Conservation (phyloP, 2,888 invertebrate genomes). For the Vanessa cardui region DNA sequence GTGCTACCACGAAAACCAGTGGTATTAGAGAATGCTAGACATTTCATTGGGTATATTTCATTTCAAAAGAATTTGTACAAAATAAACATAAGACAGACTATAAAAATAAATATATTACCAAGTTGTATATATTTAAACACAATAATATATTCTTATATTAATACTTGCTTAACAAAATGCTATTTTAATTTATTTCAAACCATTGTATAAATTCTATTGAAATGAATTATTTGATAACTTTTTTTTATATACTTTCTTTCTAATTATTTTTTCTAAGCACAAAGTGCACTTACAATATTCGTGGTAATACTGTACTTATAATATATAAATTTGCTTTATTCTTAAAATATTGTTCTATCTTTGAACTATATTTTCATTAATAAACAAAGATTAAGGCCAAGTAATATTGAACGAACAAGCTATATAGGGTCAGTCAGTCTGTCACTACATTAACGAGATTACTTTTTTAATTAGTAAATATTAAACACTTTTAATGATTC, state of each 20-base stretch:
- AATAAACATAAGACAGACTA: background rate
- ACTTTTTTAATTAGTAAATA: constrained; percentile 20
- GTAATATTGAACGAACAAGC: constrained; percentile 46
- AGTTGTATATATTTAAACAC: background rate
- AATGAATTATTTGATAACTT: background rate
- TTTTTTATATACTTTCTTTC: constrained; percentile 20
- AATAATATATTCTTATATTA: constrained; percentile 10
- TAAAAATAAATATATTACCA: background rate
- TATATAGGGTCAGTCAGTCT: constrained; percentile 35
- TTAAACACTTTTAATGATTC: constrained; percentile 21
- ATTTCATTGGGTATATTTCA: constrained; percentile 7
- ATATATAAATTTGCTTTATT: constrained; percentile 34
- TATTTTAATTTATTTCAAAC: no score
- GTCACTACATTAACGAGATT: constrained; percentile 26
- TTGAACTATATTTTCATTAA: constrained; percentile 45
- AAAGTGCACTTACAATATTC: constrained; percentile 46
- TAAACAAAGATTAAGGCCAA: constrained; percentile 41
- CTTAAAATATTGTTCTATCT: constrained; percentile 46
- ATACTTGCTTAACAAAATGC: constrained; percentile 21
- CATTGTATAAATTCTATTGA: constrained; percentile 2
- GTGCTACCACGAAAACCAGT: constrained; percentile 35
- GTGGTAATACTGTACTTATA: constrained; percentile 49
- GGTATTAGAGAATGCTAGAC: constrained; percentile 13
- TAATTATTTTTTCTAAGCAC: constrained; percentile 35
- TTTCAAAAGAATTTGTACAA: constrained; percentile 3